These are phyloP conservation scores for Ligdia adustata DNA, from an alignment of 2,888 invertebrate species.

Conservation along the genomic window DNA sequence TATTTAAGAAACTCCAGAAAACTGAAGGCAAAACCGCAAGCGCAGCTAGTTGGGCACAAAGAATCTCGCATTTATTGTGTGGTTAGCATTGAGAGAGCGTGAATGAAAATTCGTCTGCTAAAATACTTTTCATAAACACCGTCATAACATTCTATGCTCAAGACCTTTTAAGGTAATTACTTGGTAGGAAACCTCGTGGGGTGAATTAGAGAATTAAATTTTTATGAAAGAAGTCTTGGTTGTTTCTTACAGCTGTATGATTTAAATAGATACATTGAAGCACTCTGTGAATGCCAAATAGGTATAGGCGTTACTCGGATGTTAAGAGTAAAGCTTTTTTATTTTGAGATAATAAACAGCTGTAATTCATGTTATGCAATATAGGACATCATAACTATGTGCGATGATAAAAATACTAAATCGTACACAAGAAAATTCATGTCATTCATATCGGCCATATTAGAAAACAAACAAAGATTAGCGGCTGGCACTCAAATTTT, in stretches of 20 bases:
- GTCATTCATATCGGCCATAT: no score
- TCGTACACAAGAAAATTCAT: no score
- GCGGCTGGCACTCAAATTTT: no score
- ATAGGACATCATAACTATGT: no score
- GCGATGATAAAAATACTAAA: no score
- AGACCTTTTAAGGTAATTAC: constrained; percentile 83
- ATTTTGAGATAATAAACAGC: no score
- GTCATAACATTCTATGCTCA: constrained; percentile 81
- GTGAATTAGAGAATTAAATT: constrained; percentile 79
- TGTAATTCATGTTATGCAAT: no score
- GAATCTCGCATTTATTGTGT: constrained; percentile 68
- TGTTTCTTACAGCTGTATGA: constrained; percentile 61
- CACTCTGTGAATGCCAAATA: no score
- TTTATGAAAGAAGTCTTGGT: constrained; percentile 75
- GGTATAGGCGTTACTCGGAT: no score
- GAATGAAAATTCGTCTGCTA: constrained; percentile 65
- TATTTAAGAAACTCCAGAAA: neutral
- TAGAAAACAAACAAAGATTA: no score
- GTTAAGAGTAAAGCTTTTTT: neutral
- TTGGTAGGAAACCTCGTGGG: constrained; percentile 57
- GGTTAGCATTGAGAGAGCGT: constrained; percentile 66
- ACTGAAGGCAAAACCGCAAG: neutral
- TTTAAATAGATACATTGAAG: constrained; percentile 38
- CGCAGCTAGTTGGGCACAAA: constrained; percentile 28
- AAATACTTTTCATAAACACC: constrained; percentile 81